Base-by-base conservation (phyloP, 1,140 invertebrate genomes). In the Coptotermes formosanus region DNA sequence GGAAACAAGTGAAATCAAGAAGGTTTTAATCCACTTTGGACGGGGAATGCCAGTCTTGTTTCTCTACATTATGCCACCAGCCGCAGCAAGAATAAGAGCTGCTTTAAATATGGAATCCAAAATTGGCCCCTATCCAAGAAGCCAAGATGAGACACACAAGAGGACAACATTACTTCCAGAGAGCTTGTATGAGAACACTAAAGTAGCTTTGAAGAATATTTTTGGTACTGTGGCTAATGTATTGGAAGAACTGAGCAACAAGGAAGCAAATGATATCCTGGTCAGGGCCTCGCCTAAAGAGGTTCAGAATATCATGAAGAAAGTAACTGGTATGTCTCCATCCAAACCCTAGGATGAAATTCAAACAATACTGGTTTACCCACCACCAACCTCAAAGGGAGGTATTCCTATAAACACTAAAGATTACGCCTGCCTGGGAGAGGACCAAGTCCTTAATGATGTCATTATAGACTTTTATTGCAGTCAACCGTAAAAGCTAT, bases 381-480 rank as follows among this genome's bases (percentile, higher is more conserved):
- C 92, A 43, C 92, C 93, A 82, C 95, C 95, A 55, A 95, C 95
- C 84, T 94, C 93, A 11, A 95, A 94, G 90, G 95, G 96, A 69
- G 96, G 96, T 23, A 96, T 98, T 86, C 93, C 96, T 9, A 97
- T 99, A 59, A 97, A 97, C 86, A 97, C 96, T 45, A 96, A 97
- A 92, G 98, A 99, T 91, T 96, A 97, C 88, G 93, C 94, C 89
- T 98, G 97, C 90, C 92, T 99, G 82, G 96, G 95, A n/a, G 95
- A 96, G 89, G 97, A 98, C 91, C 96, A 98, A 89, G 99, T 98
- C 92, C 92, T 99, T 75, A 99, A 99, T 91, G 98, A 99, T 92
- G 97, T 97, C 87, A 99, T 99, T 82, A 97, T 99, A 89, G 98
- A 99, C 90, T 99, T 99, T 92, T 99, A 99, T 92, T 92, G n/a